phyloP scores from a whole-genome alignment of 2,797 vertebrate species.

The Pelodytes ibericus region DNA sequence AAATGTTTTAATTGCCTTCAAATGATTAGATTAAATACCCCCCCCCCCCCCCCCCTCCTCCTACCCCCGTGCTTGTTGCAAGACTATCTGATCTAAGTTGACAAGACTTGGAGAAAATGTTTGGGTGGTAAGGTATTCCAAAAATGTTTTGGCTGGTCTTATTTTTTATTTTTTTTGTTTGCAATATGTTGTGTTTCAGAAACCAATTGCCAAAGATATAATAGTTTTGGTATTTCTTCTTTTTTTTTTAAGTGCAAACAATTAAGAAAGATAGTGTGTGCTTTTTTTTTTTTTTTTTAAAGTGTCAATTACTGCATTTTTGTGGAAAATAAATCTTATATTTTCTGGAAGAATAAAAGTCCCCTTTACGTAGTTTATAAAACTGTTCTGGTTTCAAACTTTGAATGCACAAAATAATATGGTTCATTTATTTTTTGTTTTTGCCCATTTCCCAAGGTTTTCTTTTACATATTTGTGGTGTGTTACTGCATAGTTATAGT shows the following conservation, averaged over 20 bases:
- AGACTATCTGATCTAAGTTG: conserved; percentile 22
- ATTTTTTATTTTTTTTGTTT: no score
- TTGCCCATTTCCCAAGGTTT: no score
- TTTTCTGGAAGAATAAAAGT: no score
- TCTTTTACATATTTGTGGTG: no score
- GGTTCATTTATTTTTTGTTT: no score
- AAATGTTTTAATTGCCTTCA: conserved; percentile 37
- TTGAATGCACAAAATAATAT: no score
- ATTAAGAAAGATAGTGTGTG: background rate
- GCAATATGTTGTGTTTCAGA: conserved; percentile 27
- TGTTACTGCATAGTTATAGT: no score
- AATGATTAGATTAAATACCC: conserved; percentile 26
- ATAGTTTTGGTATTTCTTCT: conserved; percentile 42
- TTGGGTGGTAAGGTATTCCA: conserved; percentile 40
- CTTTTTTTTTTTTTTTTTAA: no score
- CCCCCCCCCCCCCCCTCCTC: background rate
- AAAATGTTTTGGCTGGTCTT: conserved; percentile 27
- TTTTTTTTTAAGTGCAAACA: conserved; percentile 6
- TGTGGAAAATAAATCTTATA: no score
- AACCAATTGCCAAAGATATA: conserved; percentile 37
- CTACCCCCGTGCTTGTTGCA: background rate
- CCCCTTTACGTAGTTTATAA: no score
- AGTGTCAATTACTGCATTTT: no score
- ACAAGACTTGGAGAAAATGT: conserved; percentile 16
- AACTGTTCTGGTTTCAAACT: no score